Base-by-base conservation (phyloP, 2,797 vertebrate species). In the Buceros bicornis region DNA sequence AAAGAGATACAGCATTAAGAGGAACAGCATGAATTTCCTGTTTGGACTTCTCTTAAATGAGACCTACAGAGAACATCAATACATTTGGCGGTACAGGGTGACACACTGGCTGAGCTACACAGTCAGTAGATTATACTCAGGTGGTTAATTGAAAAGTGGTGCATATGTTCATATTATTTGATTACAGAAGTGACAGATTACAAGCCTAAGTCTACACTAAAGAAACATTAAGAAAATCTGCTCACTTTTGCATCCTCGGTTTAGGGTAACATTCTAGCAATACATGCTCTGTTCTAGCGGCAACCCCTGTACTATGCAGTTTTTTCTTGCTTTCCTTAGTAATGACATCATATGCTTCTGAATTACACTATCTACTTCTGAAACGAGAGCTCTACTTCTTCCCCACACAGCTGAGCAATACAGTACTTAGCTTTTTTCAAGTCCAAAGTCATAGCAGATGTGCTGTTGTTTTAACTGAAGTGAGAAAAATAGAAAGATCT, bases 381-480 rank as follows among this genome's bases (percentile, higher is more conserved):
- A 82, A 11, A 93, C 80, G n/a, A 88, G 45, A 81, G 9, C 11
- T 71, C 61, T 82, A 18, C 16, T 81, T 66, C 54, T 89, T 70
- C 33, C 51, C 20, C 18, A 72, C n/a, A 40, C 50, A 69, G 21
- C 26, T 85, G 31, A 96, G 19, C 24, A 78, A 33, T n/a, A 65
- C 4, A 58, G 14, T 45, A 78, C 29, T 82, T 33, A 65, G 13
- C 5, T 40, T 77, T 65, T 60, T 79, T 92, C 43, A 76, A 51
- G 50, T 88, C 54, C 43, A 72, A 90, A 92, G 50, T 92, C 33
- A 78, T 22, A 87, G 37, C 45, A 86, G 64, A 86, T 76, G 29
- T 86, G 45, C 25, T 72, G 17, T 54, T 85, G 8, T 96, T 96
- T 90, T 83, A 90, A 90, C 43, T 79, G 57, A 83, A 83, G 45